Evolutionary conservation across 2,888 invertebrate species (phyloP), one percentile per base, ranked within the genome.

Genomic region (Gymnosoma rotundatum): DNA sequence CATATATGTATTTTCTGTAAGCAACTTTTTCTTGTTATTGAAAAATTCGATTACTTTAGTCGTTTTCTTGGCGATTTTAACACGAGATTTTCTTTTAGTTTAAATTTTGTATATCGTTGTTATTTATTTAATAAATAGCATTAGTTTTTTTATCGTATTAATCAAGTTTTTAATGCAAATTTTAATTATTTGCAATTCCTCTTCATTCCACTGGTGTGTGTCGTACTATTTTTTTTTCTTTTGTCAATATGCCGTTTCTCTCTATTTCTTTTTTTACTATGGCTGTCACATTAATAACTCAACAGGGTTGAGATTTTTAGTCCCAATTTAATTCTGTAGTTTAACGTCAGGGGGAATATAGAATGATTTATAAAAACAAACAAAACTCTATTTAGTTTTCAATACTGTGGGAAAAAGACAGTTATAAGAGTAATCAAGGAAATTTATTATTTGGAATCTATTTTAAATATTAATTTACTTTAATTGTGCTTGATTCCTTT

Each of bases 71-170:
- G 61, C 54, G 54, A 52, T 67, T 60, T 48, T 42, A 48, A 2
- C 56, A 66, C 56, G 10, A 48, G 20, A 20, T 79, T 79, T 66
- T 60, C 9, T 66, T 66, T 20, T 50, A 60, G 16, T 25, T 78
- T 82, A 76, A 74, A 81, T 82, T 86, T 83, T 84, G 72, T 36
- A 80, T 60, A 73, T 85, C 78, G 82, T 78, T 81, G 70, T 78
- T 83, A 78, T 38, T 64, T 69, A 76, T 67, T 42, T n/a, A 38
- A 78, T 18, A 50, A 73, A 86, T 83, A 74, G 58, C 66, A 54
- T 85, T 87, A 87, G 83, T 83, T 82, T 87, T 88, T 81, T 86
- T 83, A 86, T 86, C 86, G 81, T 84, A 78, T 84, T 85, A 73
- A 66, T 86, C 74, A 73, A 70, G 75, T 78, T 83, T 82, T 83